Percentiles rank a stretch among this genome's conserved stretches.
Conservation (phyloP, 2,113 vertebrate species). For the Lepus timidus region DNA sequence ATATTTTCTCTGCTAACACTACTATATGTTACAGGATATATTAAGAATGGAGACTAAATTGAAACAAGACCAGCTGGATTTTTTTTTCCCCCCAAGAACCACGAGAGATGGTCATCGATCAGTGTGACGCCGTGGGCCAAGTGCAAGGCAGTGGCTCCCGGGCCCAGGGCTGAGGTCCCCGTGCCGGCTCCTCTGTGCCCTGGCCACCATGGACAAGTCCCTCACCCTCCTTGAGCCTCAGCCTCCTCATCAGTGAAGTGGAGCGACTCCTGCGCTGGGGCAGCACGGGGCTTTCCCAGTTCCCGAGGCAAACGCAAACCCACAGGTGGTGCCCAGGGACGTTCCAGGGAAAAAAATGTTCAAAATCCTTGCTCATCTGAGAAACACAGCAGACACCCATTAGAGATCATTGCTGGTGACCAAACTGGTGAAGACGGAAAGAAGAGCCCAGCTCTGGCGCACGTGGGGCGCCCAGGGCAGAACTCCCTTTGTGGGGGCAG, state of each 20-base stretch:
- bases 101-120: slow-evolving; percentile 63
- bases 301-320: not conserved
- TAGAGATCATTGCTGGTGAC: not conserved
- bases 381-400: slow-evolving; percentile 8
- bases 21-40: slow-evolving; percentile 80
- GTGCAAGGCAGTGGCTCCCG: not conserved
- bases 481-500: not conserved
- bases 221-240: not conserved
- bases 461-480: not conserved
- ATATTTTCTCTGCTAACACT: slow-evolving; percentile 83
- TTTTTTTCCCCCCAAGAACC: slow-evolving; percentile 37
- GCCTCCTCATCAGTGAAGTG: not conserved
- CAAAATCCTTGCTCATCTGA: not conserved
- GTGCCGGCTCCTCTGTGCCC: not conserved
- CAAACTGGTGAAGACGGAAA: not conserved
- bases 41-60: slow-evolving; percentile 81
- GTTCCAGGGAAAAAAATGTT: not conserved
- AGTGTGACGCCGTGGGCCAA: not conserved
- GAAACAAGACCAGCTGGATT: slow-evolving; percentile 72
- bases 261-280: not conserved
- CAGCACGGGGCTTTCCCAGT: not conserved
- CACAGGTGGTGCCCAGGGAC: not conserved
- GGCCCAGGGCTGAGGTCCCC: not conserved
- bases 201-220: slow-evolving; percentile 68
- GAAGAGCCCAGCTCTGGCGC: not conserved